A percentile compares a stretch with the other conserved stretches of the same genome.
These are phyloP conservation scores for Leptogaster cylindrica DNA, from an alignment of 2,888 invertebrate genomes.

Conservation along the genomic window DNA sequence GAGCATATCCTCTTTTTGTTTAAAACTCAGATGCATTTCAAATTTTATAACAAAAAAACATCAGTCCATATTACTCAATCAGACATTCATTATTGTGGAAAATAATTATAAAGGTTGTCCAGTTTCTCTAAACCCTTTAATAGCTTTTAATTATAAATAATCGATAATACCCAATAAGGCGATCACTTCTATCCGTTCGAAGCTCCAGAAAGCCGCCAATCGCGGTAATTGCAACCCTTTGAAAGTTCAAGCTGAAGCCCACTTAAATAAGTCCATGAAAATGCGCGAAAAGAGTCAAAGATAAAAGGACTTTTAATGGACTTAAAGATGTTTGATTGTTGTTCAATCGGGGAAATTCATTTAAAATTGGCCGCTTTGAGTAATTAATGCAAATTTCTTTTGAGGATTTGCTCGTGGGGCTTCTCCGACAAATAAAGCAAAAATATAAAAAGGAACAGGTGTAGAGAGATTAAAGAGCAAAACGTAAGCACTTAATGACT, in stretches of 20 bases:
- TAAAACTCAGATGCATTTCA: no score
- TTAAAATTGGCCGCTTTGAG: conserved; percentile 32
- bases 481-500: conserved; percentile 19
- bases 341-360: conserved; percentile 35
- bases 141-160: no score
- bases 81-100: no score
- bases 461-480: conserved; percentile 24
- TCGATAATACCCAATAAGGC: neutral
- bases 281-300: neutral
- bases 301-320: neutral
- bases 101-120: no score
- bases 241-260: conserved; percentile 11
- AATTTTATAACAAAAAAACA: no score
- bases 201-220: no score
- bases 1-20: no score
- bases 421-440: no score
- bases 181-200: no score
- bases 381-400: conserved; percentile 35
- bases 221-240: conserved; percentile 13
- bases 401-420: conserved; percentile 23
- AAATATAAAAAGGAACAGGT: conserved; percentile 30
- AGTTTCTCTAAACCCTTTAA: no score
- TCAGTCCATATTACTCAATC: no score
- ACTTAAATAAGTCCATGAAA: neutral
- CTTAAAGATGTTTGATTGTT: conserved; percentile 15